These are phyloP conservation scores for Leptodactylus fuscus DNA, from an alignment of 2,113 vertebrate species.

Conservation along the genomic window DNA sequence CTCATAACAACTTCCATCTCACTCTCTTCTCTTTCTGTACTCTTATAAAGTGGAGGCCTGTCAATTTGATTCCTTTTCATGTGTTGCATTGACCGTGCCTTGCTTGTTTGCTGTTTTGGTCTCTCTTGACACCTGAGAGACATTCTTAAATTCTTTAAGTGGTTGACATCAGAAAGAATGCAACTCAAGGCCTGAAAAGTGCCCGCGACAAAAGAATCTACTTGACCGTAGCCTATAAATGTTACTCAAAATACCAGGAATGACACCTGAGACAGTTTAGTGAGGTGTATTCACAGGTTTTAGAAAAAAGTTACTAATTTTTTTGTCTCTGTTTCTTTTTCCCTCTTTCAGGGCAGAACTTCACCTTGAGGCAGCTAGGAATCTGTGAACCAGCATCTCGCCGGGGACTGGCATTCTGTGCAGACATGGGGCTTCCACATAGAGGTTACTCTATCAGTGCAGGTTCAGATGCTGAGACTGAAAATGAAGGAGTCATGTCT, in stretches of 20 bases:
- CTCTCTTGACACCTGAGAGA: slow-evolving; percentile 59
- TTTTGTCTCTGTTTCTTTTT: slow-evolving; percentile 60
- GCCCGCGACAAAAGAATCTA: slow-evolving; percentile 58
- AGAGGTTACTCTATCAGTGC: slow-evolving; percentile 90
- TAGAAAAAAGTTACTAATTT: slow-evolving; percentile 2
- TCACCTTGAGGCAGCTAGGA: slow-evolving; percentile 97
- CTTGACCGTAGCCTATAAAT: slow-evolving; percentile 56
- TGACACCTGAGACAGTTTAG: slow-evolving; percentile 9
- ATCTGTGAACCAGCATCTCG: slow-evolving; percentile 92
- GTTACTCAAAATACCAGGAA: slow-evolving; percentile 18
- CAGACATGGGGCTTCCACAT: slow-evolving; percentile 95
- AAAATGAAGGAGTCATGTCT: slow-evolving; percentile 92
- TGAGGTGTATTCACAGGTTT: not conserved
- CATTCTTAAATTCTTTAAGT: slow-evolving; percentile 59
- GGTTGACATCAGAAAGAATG: slow-evolving; percentile 47
- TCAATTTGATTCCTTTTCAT: slow-evolving; percentile 47
- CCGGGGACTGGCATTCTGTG: slow-evolving; percentile 93
- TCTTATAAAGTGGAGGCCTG: slow-evolving; percentile 22
- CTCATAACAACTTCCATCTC: slow-evolving; percentile 19
- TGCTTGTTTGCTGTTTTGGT: slow-evolving; percentile 57
- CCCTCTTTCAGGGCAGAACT: slow-evolving; percentile 91
- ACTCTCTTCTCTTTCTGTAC: slow-evolving; percentile 54
- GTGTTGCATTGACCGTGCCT: slow-evolving; percentile 63
- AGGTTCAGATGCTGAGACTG: slow-evolving; percentile 87
- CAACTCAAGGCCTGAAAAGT: slow-evolving; percentile 8